phyloP scores from a whole-genome alignment of 2,113 vertebrate species.

The Apeltes quadracus region DNA sequence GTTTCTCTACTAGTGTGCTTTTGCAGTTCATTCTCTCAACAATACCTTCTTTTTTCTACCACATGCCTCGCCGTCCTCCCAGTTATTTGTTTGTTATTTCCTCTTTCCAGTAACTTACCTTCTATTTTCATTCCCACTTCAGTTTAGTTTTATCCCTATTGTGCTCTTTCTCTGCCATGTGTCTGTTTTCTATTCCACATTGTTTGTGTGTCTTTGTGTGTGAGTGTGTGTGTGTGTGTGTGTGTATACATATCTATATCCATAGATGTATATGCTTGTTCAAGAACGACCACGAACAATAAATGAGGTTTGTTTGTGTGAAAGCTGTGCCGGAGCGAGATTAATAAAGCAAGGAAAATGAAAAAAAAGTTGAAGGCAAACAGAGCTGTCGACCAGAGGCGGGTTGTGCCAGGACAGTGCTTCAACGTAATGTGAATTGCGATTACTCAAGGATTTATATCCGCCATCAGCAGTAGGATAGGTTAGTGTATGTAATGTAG shows the following conservation, averaged over 20 bases:
- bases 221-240: not conserved
- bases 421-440: constrained; percentile 65
- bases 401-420: constrained; percentile 46
- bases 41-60: constrained; percentile 25
- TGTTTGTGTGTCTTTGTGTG: not conserved
- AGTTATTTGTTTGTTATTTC: not conserved
- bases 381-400: constrained; percentile 7
- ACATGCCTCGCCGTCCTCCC: not conserved
- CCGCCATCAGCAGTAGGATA: constrained; percentile 55
- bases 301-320: constrained; percentile 36
- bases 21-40: constrained; percentile 40
- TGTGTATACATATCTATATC: not conserved
- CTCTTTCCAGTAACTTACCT: not conserved
- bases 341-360: constrained; percentile 31
- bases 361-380: constrained; percentile 10
- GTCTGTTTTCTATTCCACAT: not conserved
- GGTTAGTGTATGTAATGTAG: constrained; percentile 53
- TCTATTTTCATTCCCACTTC: not conserved
- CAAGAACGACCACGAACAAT: constrained; percentile 12
- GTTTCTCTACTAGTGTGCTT: constrained; percentile 45
- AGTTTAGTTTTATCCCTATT: constrained; percentile 14
- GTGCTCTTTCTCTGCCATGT: not conserved
- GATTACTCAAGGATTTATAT: constrained; percentile 64
- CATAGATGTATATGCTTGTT: constrained; percentile 2
- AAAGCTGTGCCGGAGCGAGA: constrained; percentile 21